A percentile compares a stretch with the other conserved stretches of the same genome.
phyloP scores from a whole-genome alignment of 2,888 invertebrate genomes.

The Anticlea derivata region DNA sequence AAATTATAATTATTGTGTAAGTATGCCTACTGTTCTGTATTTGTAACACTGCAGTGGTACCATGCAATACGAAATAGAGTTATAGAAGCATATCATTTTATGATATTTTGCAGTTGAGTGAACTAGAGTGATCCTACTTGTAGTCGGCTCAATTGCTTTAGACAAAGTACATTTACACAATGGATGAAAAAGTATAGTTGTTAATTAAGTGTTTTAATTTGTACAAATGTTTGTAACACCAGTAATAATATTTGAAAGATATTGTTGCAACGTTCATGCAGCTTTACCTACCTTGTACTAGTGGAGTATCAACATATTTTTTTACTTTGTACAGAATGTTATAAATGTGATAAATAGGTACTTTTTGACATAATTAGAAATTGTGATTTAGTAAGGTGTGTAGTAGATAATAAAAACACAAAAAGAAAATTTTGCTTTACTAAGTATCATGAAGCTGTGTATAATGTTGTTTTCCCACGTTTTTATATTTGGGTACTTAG shows the following conservation, averaged over 20 bases:
- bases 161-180: conserved; percentile 44
- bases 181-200: conserved; percentile 38
- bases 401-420: conserved; percentile 63
- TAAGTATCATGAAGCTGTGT: conserved; percentile 72
- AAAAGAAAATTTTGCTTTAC: conserved; percentile 74
- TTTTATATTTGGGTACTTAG: conserved; percentile 80
- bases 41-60: conserved; percentile 53
- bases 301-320: conserved; percentile 78
- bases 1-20: conserved; percentile 54
- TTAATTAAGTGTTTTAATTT: conserved; percentile 41
- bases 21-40: conserved; percentile 50
- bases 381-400: conserved; percentile 82
- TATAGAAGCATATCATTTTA: conserved; percentile 52
- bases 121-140: conserved; percentile 17
- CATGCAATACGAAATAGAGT: conserved; percentile 47
- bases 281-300: conserved; percentile 75
- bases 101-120: conserved; percentile 41
- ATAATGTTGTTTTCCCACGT: conserved; percentile 72
- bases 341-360: conserved; percentile 82
- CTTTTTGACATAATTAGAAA: conserved; percentile 79
- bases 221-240: conserved; percentile 47
- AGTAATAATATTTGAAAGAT: conserved; percentile 39
- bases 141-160: conserved; percentile 42
- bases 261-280: conserved; percentile 61
- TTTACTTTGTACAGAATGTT: conserved; percentile 82